Evolutionary conservation across 2,888 invertebrate genomes (phyloP), one percentile per base, ranked within the genome.

Genomic region (Scaeva pyrastri): DNA sequence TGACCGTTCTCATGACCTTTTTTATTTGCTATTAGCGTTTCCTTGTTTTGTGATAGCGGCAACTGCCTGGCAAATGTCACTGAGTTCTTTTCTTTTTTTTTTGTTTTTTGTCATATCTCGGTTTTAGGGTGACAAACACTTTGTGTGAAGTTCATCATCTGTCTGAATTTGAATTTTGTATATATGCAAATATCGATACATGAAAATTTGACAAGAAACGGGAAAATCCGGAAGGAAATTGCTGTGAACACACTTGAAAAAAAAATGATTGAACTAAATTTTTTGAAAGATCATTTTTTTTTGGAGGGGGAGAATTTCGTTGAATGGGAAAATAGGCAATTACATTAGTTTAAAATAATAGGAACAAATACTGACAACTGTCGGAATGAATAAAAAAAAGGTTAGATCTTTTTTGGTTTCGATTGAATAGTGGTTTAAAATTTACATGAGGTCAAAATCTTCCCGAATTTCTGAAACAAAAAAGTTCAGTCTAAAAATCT

Each of bases 1-100:
- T 84, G 84, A 84, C 84, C 84, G 75, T 84, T 84, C 84, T 75
- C 84, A 84, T 84, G 80, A 84, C 84, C 84, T 84, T 82, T 52
- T 80, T 55, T 73, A 50, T 62, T 71, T 80, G 73, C 50, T 73
- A 50, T 52, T 66, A 60, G 66, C 79, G 31, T 8, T 31, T 31
- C 31, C 31, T 2, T 31, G 31, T 84, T 84, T 84, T 75, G 66
- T 26, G 66, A 71, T 60, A 84, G 56, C 84, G 75, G 84, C 56
- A 55, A 56, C 36, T 48, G 36, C 16, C 19, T 10, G 7, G 12
- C 50, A 8, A 23, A 60, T 64, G 64, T 64, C 45, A 64, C 45
- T 45, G 16, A 64, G 43, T 23, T 60, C 11, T 19, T 19, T 10
- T 48, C n/a, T 56, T 12, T 26, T 23, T 36, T 56, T 55, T 10